Conservation (phyloP, 2,113 vertebrate species). For the Osmerus mordax region DNA sequence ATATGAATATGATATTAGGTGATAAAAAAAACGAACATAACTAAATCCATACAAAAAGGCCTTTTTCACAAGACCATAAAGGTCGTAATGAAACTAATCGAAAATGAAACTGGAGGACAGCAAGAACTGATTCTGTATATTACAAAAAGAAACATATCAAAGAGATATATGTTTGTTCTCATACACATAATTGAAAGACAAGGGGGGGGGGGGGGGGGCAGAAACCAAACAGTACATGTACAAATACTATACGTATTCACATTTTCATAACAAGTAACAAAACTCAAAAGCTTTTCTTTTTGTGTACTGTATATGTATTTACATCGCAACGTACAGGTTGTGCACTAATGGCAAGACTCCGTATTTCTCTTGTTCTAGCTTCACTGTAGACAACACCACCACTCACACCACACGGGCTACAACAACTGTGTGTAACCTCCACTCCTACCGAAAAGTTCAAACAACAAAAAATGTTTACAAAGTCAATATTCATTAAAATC, state of each 20-base stretch:
- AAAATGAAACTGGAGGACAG: constrained; percentile 62
- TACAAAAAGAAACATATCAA: constrained; percentile 57
- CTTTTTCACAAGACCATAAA: constrained; percentile 43
- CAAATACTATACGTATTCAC: constrained; percentile 71
- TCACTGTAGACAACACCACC: constrained; percentile 55
- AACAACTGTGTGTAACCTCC: constrained; percentile 36
- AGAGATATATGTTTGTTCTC: constrained; percentile 61
- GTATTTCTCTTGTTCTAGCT: constrained; percentile 48
- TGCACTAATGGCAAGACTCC: constrained; percentile 55
- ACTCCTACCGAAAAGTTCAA: constrained; percentile 27
- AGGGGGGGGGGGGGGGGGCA: neutral
- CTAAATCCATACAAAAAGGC: constrained; percentile 39
- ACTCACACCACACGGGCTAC: constrained; percentile 51
- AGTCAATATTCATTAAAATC: constrained; percentile 61
- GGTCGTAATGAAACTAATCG: constrained; percentile 53
- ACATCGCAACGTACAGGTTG: constrained; percentile 53
- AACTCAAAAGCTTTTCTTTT: constrained; percentile 51
- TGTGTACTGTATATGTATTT: constrained; percentile 60
- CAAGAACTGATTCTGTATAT: constrained; percentile 62
- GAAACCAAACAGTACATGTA: constrained; percentile 55
- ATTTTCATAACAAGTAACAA: constrained; percentile 71
- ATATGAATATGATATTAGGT: constrained; percentile 67
- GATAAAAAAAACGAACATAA: constrained; percentile 66
- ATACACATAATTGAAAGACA: constrained; percentile 63
- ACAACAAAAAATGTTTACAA: constrained; percentile 64